Conservation (phyloP, 2,888 invertebrate genomes). For the Bellardia pandia region DNA sequence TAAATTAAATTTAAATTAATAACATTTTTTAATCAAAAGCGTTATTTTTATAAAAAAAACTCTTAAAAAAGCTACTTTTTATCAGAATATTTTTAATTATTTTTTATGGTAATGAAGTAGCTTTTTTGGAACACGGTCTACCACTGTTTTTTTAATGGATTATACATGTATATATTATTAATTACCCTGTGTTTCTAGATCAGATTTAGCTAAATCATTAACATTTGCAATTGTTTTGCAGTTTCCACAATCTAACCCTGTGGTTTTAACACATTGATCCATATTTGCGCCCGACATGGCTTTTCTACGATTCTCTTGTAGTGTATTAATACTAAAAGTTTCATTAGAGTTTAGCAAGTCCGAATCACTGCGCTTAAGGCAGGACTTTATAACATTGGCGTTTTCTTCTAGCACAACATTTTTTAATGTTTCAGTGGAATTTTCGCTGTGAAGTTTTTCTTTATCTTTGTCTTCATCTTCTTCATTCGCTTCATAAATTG, state of each 20-base stretch:
- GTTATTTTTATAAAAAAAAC: too few species aligned
- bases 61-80: too few species aligned
- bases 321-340: conserved; percentile 58
- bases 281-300: conserved; percentile 74
- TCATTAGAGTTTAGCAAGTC: conserved; percentile 81
- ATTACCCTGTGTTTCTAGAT: conserved; percentile 43
- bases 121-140: too few species aligned
- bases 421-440: conserved; percentile 18
- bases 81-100: too few species aligned
- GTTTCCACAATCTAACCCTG: conserved; percentile 46
- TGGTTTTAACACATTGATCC: conserved; percentile 71
- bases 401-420: conserved; percentile 36
- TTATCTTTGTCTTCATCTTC: background rate
- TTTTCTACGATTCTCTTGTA: conserved; percentile 78
- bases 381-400: conserved; percentile 45
- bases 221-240: conserved; percentile 21
- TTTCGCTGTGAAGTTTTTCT: background rate
- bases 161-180: background rate
- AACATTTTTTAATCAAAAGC: too few species aligned
- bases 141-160: background rate
- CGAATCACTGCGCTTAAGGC: conserved; percentile 76
- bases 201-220: conserved; percentile 1
- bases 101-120: too few species aligned
- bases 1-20: too few species aligned
- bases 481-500: conserved; percentile 52